These are phyloP conservation scores for Ochlodes sylvanus DNA, from an alignment of 2,888 invertebrate genomes.

Conservation along the genomic window DNA sequence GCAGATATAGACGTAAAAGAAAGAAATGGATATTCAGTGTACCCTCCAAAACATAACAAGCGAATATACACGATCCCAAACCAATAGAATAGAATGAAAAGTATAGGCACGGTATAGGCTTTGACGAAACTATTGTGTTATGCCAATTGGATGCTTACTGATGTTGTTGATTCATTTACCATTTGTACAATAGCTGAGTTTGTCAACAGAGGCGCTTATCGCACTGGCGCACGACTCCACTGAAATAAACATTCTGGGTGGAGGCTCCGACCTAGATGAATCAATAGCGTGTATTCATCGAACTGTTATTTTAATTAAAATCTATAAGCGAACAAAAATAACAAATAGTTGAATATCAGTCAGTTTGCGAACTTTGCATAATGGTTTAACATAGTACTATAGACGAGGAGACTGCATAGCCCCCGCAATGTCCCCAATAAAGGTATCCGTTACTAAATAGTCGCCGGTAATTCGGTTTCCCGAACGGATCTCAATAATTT, in stretches of 20 bases:
- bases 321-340: neutral
- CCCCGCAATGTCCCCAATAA: neutral
- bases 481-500: neutral
- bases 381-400: too few species aligned
- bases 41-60: too few species aligned
- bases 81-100: neutral
- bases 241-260: constrained; percentile 17
- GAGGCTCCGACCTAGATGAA: constrained; percentile 10
- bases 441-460: neutral
- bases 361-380: too few species aligned
- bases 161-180: constrained; percentile 10
- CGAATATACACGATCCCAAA: too few species aligned
- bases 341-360: too few species aligned
- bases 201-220: constrained; percentile 24
- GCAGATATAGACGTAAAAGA: too few species aligned
- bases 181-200: neutral
- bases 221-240: constrained; percentile 12
- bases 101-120: neutral
- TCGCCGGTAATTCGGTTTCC: constrained; percentile 1
- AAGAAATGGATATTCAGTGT: too few species aligned
- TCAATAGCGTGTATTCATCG: neutral
- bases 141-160: constrained; percentile 8
- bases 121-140: neutral
- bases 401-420: too few species aligned
- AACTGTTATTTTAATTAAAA: constrained; percentile 3